phyloP scores from a whole-genome alignment of 2,113 vertebrate genomes.

The Tragelaphus strepsiceros region DNA sequence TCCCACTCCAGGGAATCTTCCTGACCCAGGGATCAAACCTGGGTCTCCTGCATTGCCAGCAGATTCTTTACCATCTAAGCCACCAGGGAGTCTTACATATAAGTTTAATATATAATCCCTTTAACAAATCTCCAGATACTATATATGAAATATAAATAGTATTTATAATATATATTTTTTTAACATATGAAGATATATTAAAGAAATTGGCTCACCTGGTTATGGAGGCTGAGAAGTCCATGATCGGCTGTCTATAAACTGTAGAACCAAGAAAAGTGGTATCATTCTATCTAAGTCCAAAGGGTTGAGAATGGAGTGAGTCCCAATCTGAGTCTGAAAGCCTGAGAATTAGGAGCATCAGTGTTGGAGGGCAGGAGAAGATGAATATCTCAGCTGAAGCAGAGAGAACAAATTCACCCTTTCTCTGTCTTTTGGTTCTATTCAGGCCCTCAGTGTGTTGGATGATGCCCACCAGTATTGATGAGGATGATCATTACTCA shows the following conservation, averaged over 20 bases:
- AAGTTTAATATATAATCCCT: background rate
- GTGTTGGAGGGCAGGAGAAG: background rate
- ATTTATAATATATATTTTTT: background rate
- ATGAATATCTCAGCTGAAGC: background rate
- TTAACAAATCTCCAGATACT: background rate
- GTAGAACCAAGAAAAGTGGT: background rate
- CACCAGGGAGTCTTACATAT: background rate
- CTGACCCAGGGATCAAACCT: background rate
- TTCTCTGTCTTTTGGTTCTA: background rate
- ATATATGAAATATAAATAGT: background rate
- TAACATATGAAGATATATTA: background rate
- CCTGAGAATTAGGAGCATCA: background rate
- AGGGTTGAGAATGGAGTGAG: background rate
- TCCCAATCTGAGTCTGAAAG: background rate
- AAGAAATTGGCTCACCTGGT: background rate
- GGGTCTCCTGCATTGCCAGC: background rate
- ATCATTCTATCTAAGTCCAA: background rate
- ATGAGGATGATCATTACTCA: background rate
- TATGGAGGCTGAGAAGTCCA: background rate
- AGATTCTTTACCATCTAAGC: background rate
- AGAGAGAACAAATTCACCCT: background rate
- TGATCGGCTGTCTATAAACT: background rate
- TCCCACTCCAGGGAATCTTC: background rate
- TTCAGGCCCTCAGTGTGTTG: background rate
- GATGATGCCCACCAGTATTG: background rate